Base-by-base conservation (phyloP, 2,113 vertebrate species). In the Nansenia antarctica region DNA sequence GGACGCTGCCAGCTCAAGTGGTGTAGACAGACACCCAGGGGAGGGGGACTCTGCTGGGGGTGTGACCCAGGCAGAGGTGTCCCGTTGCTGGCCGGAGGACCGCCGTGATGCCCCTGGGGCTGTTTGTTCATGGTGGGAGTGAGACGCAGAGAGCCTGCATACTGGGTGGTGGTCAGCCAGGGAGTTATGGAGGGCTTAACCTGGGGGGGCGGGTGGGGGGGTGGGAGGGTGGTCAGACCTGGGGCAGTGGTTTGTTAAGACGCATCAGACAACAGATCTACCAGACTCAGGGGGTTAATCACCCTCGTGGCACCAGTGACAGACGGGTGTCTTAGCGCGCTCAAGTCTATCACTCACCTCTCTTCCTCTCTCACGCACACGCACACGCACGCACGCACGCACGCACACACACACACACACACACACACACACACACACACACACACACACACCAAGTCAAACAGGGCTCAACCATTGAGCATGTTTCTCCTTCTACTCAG, bases 241-340 rank as follows among this genome's bases (percentile, higher is more conserved):
- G 79, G 79, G 84, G 85, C 85, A 67, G 80, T 80, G 85, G 89
- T 90, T 88, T 90, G 85, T 84, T 78, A 67, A 78, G 55, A 69
- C 55, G 74, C 77, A 83, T 85, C 80, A 87, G 86, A 89, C 83
- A 82, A 86, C 87, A 90, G 85, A 88, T n/a, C 65, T 65, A 87
- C 82, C 79, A 80, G 70, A 85, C 78, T 77, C 54, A 58, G 79
- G 79, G 87, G 79, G 87, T 88, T 83, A 88, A 88, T 90, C 87
- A 86, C 78, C 71, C 74, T 60, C 66, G 65, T 87, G 89, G 89
- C 89, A 87, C 89, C 87, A 85, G 69, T 78, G 82, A 90, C 80
- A 88, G 85, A 87, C 80, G 32, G 34, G 15, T n/a, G 29, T 30
- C 22, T 60, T 34, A 60, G 57, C 8, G 30, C 57, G n/a, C n/a